Base-by-base conservation (phyloP, 2,888 invertebrate genomes). In the Cerastoderma edule region DNA sequence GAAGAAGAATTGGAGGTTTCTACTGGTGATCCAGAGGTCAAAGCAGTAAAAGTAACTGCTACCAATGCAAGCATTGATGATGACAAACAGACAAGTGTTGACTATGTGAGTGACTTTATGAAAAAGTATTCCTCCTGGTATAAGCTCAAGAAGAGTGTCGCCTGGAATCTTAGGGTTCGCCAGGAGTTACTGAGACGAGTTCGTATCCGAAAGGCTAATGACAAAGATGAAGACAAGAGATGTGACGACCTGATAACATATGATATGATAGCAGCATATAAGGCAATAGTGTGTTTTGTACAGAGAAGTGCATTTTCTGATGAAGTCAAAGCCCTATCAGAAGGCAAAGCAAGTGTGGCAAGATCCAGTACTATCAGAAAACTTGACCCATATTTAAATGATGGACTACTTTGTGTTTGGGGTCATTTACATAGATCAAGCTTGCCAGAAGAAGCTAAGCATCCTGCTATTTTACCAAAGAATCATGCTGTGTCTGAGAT, bases 401-500 rank as follows among this genome's bases (percentile, higher is more conserved):
- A 48, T 46, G 48, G 30, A 16, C 27, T 65, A 8, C 3, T 65
- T 1, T 13, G 48, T 19, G 65, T 65, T 22, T 60, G 64, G 2
- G 73, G 70, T 24, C 66, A 73, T 0, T 22, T 78, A 35, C 1
- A 44, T 32, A 46, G 35, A 56, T 22, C 70, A 50, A 24, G 35
- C n/a, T 60, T 73, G 67, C 60, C 60, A 8, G 53, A 44, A n/a
- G 66, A 57, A 22, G 8, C 8, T 24, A 67, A 69, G 32, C 50
- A 72, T 53, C 75, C 68, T 28, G 33, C 71, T 6, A 75, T 81
- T 30, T 35, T 81, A 30, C 75, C 78, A 2, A 75, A 73, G 54
- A 35, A 48, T 72, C 13, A 75, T 39, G 67, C 64, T 16, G 65
- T 81, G 6, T 68, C 73, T 32, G 50, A 28, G n/a, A 32, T 81